phyloP scores from a whole-genome alignment of 2,888 invertebrate species.

The Xestia rhomboidea region DNA sequence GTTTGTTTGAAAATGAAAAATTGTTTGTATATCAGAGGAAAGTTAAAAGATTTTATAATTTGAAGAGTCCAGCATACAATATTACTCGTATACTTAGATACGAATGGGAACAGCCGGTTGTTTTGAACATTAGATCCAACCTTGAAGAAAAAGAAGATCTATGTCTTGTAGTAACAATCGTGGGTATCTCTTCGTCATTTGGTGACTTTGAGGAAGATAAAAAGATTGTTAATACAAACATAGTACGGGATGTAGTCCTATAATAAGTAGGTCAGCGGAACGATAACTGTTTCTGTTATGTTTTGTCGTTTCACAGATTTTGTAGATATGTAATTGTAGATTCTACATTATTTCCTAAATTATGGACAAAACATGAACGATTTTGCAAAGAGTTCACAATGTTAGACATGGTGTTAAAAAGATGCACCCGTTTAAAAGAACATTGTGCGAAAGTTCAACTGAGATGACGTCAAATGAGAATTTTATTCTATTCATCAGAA shows the following conservation, averaged over 20 bases:
- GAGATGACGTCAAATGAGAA: slow-evolving; percentile 14
- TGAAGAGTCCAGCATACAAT: not conserved
- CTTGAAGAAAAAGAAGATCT: not conserved
- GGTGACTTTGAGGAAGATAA: slow-evolving; percentile 1
- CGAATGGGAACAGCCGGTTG: not conserved
- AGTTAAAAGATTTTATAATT: not conserved
- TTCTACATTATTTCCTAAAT: not conserved
- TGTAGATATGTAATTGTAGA: not conserved
- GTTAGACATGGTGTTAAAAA: not conserved
- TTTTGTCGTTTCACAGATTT: not conserved
- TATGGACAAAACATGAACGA: not conserved
- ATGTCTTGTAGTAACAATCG: not conserved
- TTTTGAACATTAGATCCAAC: not conserved
- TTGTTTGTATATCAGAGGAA: not conserved
- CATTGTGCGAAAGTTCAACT: slow-evolving; percentile 3
- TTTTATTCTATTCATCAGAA: slow-evolving; percentile 50
- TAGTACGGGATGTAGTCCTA: not conserved
- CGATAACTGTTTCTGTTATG: not conserved
- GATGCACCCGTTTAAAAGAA: not conserved
- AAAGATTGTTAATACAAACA: not conserved
- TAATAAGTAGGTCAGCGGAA: slow-evolving; percentile 3
- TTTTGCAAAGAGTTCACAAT: not conserved
- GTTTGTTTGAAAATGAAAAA: not conserved
- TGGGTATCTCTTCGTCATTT: not conserved
- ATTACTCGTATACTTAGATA: not conserved